Base-by-base conservation (phyloP, 2,888 invertebrate genomes). In the Dorcus hopei region DNA sequence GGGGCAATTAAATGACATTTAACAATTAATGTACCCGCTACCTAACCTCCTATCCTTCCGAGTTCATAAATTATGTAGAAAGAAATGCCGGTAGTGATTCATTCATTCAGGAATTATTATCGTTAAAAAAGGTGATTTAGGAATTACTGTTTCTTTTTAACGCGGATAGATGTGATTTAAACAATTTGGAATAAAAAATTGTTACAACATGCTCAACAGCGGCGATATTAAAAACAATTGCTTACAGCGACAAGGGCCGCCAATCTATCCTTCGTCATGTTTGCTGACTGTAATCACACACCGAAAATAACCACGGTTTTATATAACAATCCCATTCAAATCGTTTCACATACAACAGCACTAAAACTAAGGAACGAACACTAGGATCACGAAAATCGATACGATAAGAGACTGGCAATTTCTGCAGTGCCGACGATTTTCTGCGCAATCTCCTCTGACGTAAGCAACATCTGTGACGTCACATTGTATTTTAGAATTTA, bases 241-340 rank as follows among this genome's bases (percentile, higher is more conserved):
- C 90, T 88, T 84, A 92, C 93, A 88, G 94, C 94, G 85, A 93
- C 93, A 77, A 95, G 88, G 82, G 94, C 95, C 85, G 93, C 93
- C 87, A 95, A 89, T 89, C 94, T 93, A 87, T 95, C 95, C 89
- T 95, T 95, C 84, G 94, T 94, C 94, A 94, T 95, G 81, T 78
- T 86, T 80, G 75, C 79, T 80, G 80, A 79, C 73, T 68, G 70
- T 71, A 81, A 82, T 85, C 85, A 86, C 86, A 84, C 85, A 84
- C 84, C 83, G 83, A 82, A 79, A 80, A 82, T 81, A 83, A 82
- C 83, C 83, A 82, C 82, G 80, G 80, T 82, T 83, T 85, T 82
- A 83, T 83, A 83, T 84, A 85, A 84, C 83, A 85, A 85, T 88
- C 88, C 88, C 88, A 89, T 89, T 88, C 88, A 89, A 88, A 83